Evolutionary conservation across 2,113 vertebrate species (phyloP).

Genomic region (Dicerorhinus sumatrensis): DNA sequence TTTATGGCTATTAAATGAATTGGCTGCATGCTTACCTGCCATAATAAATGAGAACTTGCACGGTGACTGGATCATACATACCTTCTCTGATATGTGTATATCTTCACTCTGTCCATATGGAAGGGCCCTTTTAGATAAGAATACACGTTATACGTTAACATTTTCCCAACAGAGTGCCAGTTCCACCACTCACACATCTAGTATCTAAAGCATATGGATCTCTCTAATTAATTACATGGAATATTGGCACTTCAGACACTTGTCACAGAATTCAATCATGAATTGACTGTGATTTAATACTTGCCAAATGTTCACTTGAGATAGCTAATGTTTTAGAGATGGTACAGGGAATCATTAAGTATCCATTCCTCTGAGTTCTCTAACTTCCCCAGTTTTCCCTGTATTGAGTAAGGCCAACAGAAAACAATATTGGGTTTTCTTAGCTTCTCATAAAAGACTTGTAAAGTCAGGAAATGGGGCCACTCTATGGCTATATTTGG

Average conservation of each 20-base stretch:
- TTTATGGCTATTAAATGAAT: background rate
- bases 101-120: background rate
- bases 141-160: background rate
- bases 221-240: background rate
- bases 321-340: background rate
- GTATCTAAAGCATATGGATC: conserved; percentile 3
- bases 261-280: background rate
- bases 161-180: background rate
- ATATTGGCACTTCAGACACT: background rate
- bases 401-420: background rate
- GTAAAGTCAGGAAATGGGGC: background rate
- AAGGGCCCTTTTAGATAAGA: background rate
- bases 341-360: background rate
- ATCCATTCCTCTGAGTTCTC: background rate
- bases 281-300: background rate
- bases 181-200: background rate
- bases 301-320: conserved; percentile 15
- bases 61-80: background rate
- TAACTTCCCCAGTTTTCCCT: background rate
- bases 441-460: background rate
- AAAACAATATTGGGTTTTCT: background rate
- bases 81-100: background rate
- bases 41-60: background rate
- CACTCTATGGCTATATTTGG: background rate
- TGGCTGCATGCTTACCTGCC: background rate